A percentile compares a stretch with the other conserved stretches of the same genome.
Conservation (phyloP, 2,888 invertebrate species). For the Deilephila elpenor region DNA sequence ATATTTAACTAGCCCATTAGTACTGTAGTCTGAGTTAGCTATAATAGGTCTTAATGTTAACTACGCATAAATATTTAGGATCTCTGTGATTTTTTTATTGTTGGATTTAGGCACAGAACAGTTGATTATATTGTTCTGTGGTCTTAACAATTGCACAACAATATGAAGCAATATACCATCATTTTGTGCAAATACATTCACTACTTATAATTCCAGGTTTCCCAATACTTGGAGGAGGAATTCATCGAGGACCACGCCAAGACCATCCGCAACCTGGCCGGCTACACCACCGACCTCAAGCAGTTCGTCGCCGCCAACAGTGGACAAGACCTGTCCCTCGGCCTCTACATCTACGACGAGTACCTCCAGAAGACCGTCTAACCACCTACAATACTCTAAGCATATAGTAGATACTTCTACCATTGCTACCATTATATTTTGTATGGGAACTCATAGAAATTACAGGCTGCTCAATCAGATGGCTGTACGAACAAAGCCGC, state of each 20-base stretch:
- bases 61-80: no score
- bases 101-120: no score
- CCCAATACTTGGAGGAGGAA: slow-evolving; percentile 90
- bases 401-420: neutral
- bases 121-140: no score
- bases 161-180: neutral
- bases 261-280: slow-evolving; percentile 88
- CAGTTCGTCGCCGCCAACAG: slow-evolving; percentile 83
- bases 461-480: slow-evolving; percentile 58
- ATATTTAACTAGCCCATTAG: no score
- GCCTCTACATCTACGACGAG: slow-evolving; percentile 91
- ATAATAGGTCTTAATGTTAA: no score
- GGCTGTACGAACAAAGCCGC: slow-evolving; percentile 54
- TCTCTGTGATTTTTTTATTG: no score
- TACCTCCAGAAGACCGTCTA: slow-evolving; percentile 76
- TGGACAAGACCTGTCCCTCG: slow-evolving; percentile 85
- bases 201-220: slow-evolving; percentile 72
- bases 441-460: neutral
- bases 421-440: neutral
- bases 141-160: no score
- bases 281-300: slow-evolving; percentile 89
- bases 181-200: slow-evolving; percentile 39
- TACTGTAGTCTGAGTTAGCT: no score
- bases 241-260: slow-evolving; percentile 89
- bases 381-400: slow-evolving; percentile 37